phyloP scores from a whole-genome alignment of 2,888 invertebrate genomes.

The Cosmia trapezina region DNA sequence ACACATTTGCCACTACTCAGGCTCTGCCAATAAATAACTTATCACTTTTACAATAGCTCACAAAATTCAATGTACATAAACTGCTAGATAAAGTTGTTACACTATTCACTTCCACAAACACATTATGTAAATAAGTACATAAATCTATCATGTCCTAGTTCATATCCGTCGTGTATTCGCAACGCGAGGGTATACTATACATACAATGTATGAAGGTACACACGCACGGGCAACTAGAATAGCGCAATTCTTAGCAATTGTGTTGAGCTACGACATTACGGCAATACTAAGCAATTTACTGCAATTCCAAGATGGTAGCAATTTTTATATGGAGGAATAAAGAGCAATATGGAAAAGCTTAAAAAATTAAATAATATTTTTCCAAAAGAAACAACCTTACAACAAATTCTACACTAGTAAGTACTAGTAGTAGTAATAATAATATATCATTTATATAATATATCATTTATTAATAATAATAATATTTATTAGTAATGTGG shows the following conservation, averaged over 20 bases:
- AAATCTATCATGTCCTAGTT: slow-evolving; percentile 47
- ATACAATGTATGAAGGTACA: not conserved
- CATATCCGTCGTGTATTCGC: slow-evolving; percentile 26
- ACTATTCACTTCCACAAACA: slow-evolving; percentile 38
- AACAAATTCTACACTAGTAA: too few species aligned
- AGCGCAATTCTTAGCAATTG: not conserved
- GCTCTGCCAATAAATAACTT: not conserved
- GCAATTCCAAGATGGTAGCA: not conserved
- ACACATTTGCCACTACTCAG: not conserved
- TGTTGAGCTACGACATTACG: not conserved
- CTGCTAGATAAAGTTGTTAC: slow-evolving; percentile 24
- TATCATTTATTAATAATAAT: too few species aligned
- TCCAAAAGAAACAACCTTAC: too few species aligned
- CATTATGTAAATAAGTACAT: slow-evolving; percentile 50
- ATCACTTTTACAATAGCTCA: slow-evolving; percentile 9
- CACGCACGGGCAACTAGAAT: not conserved
- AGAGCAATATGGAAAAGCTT: not conserved
- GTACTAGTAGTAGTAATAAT: too few species aligned
- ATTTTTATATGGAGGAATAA: not conserved
- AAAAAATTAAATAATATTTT: not conserved
- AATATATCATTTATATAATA: too few species aligned
- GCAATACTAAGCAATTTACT: not conserved
- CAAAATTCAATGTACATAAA: slow-evolving; percentile 11
- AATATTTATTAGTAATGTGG: too few species aligned
- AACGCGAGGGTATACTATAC: not conserved